Percentiles rank a stretch among this genome's conserved stretches.
These are phyloP conservation scores for Latrodectus hesperus DNA, from an alignment of 2,888 invertebrate species.

Conservation along the genomic window DNA sequence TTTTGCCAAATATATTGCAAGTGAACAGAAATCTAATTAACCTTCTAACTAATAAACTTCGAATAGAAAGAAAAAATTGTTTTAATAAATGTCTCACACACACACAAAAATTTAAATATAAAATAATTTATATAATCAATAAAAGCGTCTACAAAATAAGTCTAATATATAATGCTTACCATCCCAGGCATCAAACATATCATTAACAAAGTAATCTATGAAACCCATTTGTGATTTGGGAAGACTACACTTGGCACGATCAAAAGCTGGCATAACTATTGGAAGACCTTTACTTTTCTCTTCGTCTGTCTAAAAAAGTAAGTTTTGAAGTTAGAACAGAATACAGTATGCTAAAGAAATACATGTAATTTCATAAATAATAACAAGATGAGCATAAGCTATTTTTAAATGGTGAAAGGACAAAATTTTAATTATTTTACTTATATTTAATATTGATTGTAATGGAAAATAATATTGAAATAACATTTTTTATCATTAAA, in stretches of 20 bases:
- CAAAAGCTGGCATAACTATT: conserved; percentile 99
- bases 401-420: background rate
- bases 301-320: conserved; percentile 86
- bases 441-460: background rate
- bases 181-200: conserved; percentile 98
- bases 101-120: too few relatives aligned
- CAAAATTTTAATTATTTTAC: background rate
- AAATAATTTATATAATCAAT: too few relatives aligned
- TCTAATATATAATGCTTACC: conserved; percentile 77
- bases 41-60: too few relatives aligned
- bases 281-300: conserved; percentile 91
- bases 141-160: too few relatives aligned
- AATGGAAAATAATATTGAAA: background rate
- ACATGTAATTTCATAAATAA: conserved; percentile 44
- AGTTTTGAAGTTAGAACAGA: background rate
- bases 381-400: background rate
- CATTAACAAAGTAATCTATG: conserved; percentile 96
- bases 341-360: background rate
- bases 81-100: too few relatives aligned
- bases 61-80: too few relatives aligned
- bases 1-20: background rate
- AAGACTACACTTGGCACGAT: conserved; percentile 93
- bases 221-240: conserved; percentile 98
- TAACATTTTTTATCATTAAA: too few relatives aligned
- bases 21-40: background rate